phyloP scores from a whole-genome alignment of 2,888 invertebrate species.

The Cosmia trapezina region DNA sequence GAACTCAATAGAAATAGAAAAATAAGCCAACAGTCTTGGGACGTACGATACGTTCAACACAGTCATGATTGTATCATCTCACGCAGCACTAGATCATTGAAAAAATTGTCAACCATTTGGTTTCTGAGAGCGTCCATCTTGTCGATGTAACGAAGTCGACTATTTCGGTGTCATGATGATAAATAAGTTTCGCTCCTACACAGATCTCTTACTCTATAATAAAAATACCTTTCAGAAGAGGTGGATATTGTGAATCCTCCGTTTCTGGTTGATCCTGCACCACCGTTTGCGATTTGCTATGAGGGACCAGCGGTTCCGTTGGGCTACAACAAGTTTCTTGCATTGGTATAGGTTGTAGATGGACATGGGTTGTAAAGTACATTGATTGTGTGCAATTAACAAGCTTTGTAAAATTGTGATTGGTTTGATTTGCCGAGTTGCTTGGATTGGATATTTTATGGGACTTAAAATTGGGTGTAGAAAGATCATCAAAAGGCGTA shows the following conservation, averaged over 20 bases:
- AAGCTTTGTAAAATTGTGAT: constrained; percentile 50
- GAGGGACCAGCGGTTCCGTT: constrained; percentile 85
- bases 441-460: constrained; percentile 25
- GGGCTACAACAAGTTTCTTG: constrained; percentile 77
- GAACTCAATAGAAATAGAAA: too few relatives aligned
- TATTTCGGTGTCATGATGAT: too few relatives aligned
- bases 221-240: constrained; percentile 86
- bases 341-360: constrained; percentile 24
- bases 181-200: constrained; percentile 7
- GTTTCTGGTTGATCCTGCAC: constrained; percentile 78
- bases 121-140: too few relatives aligned
- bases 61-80: too few relatives aligned
- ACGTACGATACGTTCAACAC: background rate
- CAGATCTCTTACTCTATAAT: constrained; percentile 7
- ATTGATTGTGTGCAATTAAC: constrained; percentile 52
- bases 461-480: background rate
- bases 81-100: background rate
- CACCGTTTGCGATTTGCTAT: constrained; percentile 88
- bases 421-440: constrained; percentile 38
- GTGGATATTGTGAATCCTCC: constrained; percentile 89
- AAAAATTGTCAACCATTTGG: too few relatives aligned
- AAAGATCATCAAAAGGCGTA: background rate
- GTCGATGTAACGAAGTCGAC: too few relatives aligned
- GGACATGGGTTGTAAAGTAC: constrained; percentile 18
- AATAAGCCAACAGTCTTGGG: background rate